Percentiles rank a stretch among this genome's conserved stretches.
phyloP scores from a whole-genome alignment of 2,113 vertebrate species.

The Crotophaga sulcirostris region DNA sequence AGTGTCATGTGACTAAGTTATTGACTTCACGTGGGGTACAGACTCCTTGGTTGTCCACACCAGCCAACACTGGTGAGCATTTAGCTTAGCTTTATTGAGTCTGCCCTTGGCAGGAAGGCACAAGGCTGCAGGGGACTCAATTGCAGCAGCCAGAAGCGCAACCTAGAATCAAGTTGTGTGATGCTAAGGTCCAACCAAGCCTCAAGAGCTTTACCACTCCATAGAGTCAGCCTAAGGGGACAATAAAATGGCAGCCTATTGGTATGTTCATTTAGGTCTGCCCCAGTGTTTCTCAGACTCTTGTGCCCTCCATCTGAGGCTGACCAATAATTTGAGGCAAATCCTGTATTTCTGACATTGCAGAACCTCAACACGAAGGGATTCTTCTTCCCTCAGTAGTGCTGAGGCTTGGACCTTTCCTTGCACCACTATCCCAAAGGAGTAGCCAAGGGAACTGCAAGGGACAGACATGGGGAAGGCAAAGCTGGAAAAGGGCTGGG shows the following conservation, averaged over 20 bases:
- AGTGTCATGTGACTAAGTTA: not conserved
- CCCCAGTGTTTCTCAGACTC: not conserved
- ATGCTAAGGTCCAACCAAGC: not conserved
- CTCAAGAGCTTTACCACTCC: not conserved
- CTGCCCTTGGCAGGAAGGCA: not conserved
- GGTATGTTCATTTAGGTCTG: not conserved
- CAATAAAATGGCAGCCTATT: not conserved
- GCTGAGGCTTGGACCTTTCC: not conserved
- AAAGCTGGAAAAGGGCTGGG: not conserved
- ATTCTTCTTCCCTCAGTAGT: not conserved
- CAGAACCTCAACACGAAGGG: not conserved
- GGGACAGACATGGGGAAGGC: not conserved
- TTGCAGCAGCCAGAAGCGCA: accelerated
- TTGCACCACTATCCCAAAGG: not conserved
- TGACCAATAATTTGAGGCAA: not conserved
- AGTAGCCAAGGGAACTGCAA: not conserved
- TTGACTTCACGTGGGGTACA: not conserved
- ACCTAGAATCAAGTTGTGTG: not conserved
- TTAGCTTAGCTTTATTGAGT: not conserved
- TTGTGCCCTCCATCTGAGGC: not conserved
- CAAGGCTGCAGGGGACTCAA: not conserved
- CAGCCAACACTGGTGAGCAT: too few species aligned
- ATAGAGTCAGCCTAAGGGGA: not conserved
- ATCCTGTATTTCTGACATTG: accelerated
- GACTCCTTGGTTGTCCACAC: not conserved